Conservation (phyloP, 2,888 invertebrate species). For the Clusia tigrina region DNA sequence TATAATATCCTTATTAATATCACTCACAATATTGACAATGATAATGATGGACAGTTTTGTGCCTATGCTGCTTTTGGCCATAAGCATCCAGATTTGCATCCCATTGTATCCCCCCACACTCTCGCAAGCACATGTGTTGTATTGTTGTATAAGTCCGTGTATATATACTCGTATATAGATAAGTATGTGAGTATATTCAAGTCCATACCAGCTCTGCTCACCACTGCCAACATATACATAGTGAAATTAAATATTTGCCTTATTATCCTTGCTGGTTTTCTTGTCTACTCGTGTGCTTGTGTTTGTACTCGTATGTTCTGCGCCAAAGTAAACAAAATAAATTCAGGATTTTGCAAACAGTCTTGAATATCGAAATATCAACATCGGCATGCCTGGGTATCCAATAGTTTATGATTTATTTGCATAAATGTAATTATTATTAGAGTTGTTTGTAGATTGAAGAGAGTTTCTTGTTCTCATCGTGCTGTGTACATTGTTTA, state of each 20-base stretch:
- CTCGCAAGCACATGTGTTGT: background rate
- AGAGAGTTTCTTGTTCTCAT: too few relatives aligned
- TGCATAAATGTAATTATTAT: constrained; percentile 5
- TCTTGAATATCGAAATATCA: constrained; percentile 26
- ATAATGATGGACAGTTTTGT: constrained; percentile 18
- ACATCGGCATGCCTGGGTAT: background rate
- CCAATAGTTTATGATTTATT: constrained; percentile 11
- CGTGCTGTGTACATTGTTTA: too few relatives aligned
- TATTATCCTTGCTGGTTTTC: constrained; percentile 19
- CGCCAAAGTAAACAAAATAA: constrained; percentile 27
- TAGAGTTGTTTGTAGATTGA: background rate
- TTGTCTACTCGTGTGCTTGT: constrained; percentile 3
- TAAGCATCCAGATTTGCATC: background rate
- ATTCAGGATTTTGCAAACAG: constrained; percentile 32
- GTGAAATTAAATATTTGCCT: constrained; percentile 20
- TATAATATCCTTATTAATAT: background rate
- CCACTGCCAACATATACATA: background rate
- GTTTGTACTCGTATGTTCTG: constrained; percentile 11
- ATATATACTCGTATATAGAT: too few relatives aligned
- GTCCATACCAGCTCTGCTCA: background rate
- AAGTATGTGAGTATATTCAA: too few relatives aligned
- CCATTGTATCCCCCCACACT: background rate
- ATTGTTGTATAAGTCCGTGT: too few relatives aligned
- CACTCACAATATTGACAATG: constrained; percentile 22
- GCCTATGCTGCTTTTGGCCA: background rate